Conservation (phyloP, 2,888 invertebrate species). For the Himalopsyche kuldschensis region DNA sequence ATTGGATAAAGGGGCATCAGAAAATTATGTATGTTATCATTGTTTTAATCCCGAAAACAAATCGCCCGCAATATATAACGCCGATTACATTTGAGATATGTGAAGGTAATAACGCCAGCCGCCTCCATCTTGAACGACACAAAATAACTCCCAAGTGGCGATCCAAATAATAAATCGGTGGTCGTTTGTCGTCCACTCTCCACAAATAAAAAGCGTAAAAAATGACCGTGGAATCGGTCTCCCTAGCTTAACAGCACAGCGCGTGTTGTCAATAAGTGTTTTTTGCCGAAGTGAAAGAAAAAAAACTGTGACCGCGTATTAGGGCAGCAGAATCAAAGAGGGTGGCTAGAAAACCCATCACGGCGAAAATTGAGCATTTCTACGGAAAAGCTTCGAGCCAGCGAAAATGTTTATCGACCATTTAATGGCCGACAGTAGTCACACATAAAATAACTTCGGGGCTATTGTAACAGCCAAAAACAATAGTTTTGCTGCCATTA, state of each 20-base stretch:
- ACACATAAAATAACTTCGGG: conserved; percentile 31
- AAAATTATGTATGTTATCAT: too few species aligned
- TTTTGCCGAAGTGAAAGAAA: conserved; percentile 33
- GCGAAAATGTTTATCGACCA: conserved; percentile 38
- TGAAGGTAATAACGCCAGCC: conserved; percentile 30
- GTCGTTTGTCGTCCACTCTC: conserved; percentile 39
- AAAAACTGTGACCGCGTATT: conserved; percentile 25
- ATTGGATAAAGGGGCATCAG: too few species aligned
- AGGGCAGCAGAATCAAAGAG: conserved; percentile 25
- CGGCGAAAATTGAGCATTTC: conserved; percentile 12
- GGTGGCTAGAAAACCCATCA: conserved; percentile 2
- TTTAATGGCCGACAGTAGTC: conserved; percentile 32
- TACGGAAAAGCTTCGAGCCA: conserved; percentile 26
- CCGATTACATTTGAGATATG: conserved; percentile 4
- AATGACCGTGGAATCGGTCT: conserved; percentile 30
- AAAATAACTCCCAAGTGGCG: conserved; percentile 39
- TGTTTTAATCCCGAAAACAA: neutral
- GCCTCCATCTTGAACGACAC: conserved; percentile 29
- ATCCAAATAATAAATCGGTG: conserved; percentile 38
- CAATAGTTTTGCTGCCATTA: conserved; percentile 13
- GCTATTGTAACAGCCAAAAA: conserved; percentile 25
- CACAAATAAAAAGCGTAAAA: conserved; percentile 39
- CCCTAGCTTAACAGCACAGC: conserved; percentile 1
- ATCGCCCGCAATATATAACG: neutral
- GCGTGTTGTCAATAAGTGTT: conserved; percentile 38